Conservation (phyloP, 2,888 invertebrate genomes). For the Leptopilina drosophilae region DNA sequence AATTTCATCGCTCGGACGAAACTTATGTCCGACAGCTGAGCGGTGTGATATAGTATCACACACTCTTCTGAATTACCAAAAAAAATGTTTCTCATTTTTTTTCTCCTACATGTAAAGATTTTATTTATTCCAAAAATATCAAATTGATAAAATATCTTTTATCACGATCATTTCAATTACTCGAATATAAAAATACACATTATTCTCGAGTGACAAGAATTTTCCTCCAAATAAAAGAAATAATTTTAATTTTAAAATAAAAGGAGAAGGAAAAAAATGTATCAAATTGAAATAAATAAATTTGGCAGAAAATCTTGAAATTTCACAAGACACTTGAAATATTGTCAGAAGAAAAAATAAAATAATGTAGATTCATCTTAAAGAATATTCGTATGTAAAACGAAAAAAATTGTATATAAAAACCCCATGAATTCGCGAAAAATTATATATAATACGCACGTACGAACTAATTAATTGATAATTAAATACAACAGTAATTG, state of each 20-base stretch:
- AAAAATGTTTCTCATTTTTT: background rate
- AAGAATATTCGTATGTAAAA: background rate
- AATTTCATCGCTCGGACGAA: background rate
- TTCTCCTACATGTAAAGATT: background rate
- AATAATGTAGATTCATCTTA: background rate
- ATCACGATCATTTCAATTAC: too few species aligned
- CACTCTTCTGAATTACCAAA: slow-evolving; percentile 1
- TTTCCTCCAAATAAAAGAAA: background rate
- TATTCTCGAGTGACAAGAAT: too few species aligned
- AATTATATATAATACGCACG: slow-evolving; percentile 22
- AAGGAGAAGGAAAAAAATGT: too few species aligned
- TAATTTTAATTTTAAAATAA: too few species aligned
- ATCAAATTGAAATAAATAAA: background rate
- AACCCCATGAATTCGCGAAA: slow-evolving; percentile 5
- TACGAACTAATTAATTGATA: slow-evolving; percentile 20
- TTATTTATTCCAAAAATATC: background rate
- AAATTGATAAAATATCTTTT: background rate
- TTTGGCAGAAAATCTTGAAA: background rate
- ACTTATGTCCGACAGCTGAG: background rate
- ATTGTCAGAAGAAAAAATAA: background rate
- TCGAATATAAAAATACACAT: too few species aligned
- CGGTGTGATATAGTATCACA: background rate
- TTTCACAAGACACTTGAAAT: background rate
- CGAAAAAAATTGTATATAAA: background rate
- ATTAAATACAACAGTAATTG: slow-evolving; percentile 13